These are phyloP conservation scores for Chymomyza caudatula DNA, from an alignment of 2,888 invertebrate species.

Conservation along the genomic window DNA sequence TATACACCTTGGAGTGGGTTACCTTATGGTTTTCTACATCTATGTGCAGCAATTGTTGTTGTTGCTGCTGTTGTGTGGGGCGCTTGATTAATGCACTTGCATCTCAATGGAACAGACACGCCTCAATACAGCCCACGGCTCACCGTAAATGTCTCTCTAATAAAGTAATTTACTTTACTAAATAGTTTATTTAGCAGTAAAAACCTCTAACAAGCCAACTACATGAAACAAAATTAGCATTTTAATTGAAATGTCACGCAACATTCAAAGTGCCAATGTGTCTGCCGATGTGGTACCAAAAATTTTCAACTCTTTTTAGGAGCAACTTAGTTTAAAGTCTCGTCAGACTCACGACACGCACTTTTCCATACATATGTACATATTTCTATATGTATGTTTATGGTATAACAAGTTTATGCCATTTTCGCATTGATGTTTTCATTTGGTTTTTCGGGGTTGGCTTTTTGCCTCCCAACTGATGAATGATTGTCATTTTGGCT, in stretches of 20 bases:
- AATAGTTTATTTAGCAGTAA: conserved; percentile 49
- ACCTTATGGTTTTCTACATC: background rate
- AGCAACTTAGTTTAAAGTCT: background rate
- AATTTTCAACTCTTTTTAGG: background rate
- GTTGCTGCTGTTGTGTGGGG: conserved; percentile 40
- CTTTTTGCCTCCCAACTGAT: background rate
- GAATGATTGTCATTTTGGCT: background rate
- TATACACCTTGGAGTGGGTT: conserved; percentile 22
- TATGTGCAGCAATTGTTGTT: background rate
- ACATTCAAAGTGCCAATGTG: conserved; percentile 1
- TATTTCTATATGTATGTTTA: background rate
- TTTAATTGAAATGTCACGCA: conserved; percentile 73
- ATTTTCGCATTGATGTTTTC: background rate
- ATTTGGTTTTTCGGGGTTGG: background rate
- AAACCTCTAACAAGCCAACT: conserved; percentile 44
- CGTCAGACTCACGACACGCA: conserved; percentile 4
- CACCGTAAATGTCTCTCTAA: conserved; percentile 41
- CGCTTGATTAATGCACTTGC: conserved; percentile 68
- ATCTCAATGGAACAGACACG: conserved; percentile 31
- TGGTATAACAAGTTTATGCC: background rate
- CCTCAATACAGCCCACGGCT: conserved; percentile 37
- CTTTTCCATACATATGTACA: background rate
- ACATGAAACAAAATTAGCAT: conserved; percentile 61
- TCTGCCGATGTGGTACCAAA: background rate
- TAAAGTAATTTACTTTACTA: conserved; percentile 68